These are phyloP conservation scores for Sericinus montela DNA, from an alignment of 2,888 invertebrate genomes.

Conservation along the genomic window DNA sequence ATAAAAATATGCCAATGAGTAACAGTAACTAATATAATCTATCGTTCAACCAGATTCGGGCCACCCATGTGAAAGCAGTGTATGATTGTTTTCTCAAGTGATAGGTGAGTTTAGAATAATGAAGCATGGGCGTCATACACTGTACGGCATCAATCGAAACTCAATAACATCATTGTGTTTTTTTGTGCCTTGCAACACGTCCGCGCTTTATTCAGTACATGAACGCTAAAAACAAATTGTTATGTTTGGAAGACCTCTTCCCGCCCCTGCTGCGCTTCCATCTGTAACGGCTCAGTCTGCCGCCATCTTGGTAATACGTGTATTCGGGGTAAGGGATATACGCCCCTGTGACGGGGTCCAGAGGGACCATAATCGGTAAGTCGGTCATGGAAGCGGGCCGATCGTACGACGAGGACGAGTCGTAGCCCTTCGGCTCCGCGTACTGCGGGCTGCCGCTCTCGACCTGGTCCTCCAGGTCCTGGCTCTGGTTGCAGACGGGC, in stretches of 20 bases:
- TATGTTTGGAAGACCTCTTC: slow-evolving; percentile 50
- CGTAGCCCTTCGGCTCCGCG: slow-evolving; percentile 56
- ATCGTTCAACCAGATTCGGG: slow-evolving; percentile 74
- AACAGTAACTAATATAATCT: slow-evolving; percentile 28
- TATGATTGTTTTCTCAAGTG: slow-evolving; percentile 35
- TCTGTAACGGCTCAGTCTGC: slow-evolving; percentile 43
- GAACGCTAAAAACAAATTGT: slow-evolving; percentile 73
- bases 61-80: slow-evolving; percentile 66
- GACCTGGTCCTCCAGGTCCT: slow-evolving; percentile 47
- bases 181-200: slow-evolving; percentile 33
- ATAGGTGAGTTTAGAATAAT: slow-evolving; percentile 31
- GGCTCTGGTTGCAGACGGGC: slow-evolving; percentile 65
- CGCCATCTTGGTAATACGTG: slow-evolving; percentile 53
- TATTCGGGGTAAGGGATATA: slow-evolving; percentile 66
- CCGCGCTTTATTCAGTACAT: slow-evolving; percentile 66
- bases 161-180: slow-evolving; percentile 48
- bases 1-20: slow-evolving; percentile 63
- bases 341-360: slow-evolving; percentile 56
- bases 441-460: slow-evolving; percentile 62
- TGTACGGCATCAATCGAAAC: slow-evolving; percentile 73
- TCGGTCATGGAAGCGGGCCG: slow-evolving; percentile 63
- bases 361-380: slow-evolving; percentile 58
- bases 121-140: slow-evolving; percentile 63
- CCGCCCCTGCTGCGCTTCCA: slow-evolving; percentile 46
- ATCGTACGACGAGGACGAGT: slow-evolving; percentile 48